Evolutionary conservation across 2,888 invertebrate genomes (phyloP), one percentile per base, ranked within the genome.

Genomic region (Cremastinae sp.): DNA sequence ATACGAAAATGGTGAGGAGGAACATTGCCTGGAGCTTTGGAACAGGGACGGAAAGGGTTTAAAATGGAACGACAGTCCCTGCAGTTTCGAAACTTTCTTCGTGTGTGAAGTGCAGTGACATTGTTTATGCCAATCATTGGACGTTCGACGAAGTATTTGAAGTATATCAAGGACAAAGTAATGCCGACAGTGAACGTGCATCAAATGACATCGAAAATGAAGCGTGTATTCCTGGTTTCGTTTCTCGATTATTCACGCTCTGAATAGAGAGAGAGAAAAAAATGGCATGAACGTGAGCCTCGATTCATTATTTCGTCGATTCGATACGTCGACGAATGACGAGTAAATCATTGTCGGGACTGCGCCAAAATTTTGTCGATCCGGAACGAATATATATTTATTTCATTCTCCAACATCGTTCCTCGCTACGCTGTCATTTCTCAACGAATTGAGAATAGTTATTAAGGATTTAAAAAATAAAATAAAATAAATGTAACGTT

Each of bases 11-110:
- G 97, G 97, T 4, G 97, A 97, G 90, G 96, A 97, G 89, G 97
- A 97, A 88, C 96, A 97, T 90, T 97, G 97, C 83, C 88, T 97
- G 79, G 97, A 97, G 88, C 91, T 97, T 18, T 97, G 97, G 97
- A 95, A 97, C 90, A 92, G 97, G 79, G 97, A 97, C 86, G 97
- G 96, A 77, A 97, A 97, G 88, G 97, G 97, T 0, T 91, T 97
- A 10, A 96, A 96, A 87, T 97, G 97, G 97, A 97, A 97, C 90
- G 97, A 97, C 89, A 96, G 96, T 0, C 97, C 97, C 0, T 97
- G 97, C 90, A 96, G 96, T 78, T 97, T 97, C 86, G 96, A 97
- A 90, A 97, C 97, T 0, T 97, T 93, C 90, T 97, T 97, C 90
- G 95, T 97, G 68, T 97, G 97, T 89, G 97, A 97, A 93, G 95